Evolutionary conservation across 2,113 vertebrate species (phyloP).

Genomic region (Nothobranchius kuhntae): DNA sequence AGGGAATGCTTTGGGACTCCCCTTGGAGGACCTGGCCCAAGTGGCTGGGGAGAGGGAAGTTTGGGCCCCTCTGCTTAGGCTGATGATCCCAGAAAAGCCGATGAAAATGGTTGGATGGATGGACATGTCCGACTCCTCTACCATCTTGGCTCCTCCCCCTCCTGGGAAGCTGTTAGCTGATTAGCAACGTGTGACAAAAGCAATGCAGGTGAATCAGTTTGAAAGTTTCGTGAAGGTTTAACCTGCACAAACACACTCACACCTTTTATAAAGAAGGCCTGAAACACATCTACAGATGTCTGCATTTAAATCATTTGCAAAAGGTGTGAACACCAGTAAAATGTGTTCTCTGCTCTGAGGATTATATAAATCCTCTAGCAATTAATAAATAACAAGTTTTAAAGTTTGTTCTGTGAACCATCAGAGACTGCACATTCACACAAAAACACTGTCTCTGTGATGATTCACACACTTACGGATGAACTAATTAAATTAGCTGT

Average conservation of each 20-base stretch:
- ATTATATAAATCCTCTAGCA: conserved; percentile 5
- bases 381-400: neutral
- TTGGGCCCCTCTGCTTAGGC: too few relatives aligned
- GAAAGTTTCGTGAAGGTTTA: too few relatives aligned
- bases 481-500: neutral
- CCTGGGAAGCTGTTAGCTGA: conserved; percentile 4
- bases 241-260: too few relatives aligned
- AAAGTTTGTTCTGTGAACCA: conserved; percentile 11
- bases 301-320: conserved; percentile 1
- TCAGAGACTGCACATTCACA: neutral
- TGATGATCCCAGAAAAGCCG: too few relatives aligned
- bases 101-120: too few relatives aligned
- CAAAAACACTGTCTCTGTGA: conserved; percentile 3
- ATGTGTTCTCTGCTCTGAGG: neutral
- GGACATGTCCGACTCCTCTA: too few relatives aligned
- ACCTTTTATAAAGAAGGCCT: too few relatives aligned
- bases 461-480: neutral
- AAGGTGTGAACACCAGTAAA: conserved; percentile 10
- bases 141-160: too few relatives aligned
- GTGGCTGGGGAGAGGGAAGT: too few relatives aligned
- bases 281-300: neutral
- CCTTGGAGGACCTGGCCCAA: too few relatives aligned
- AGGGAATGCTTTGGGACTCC: too few relatives aligned
- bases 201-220: too few relatives aligned
- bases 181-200: neutral